Base-by-base conservation (phyloP, 2,888 invertebrate genomes). In the Gryllus longicercus region DNA sequence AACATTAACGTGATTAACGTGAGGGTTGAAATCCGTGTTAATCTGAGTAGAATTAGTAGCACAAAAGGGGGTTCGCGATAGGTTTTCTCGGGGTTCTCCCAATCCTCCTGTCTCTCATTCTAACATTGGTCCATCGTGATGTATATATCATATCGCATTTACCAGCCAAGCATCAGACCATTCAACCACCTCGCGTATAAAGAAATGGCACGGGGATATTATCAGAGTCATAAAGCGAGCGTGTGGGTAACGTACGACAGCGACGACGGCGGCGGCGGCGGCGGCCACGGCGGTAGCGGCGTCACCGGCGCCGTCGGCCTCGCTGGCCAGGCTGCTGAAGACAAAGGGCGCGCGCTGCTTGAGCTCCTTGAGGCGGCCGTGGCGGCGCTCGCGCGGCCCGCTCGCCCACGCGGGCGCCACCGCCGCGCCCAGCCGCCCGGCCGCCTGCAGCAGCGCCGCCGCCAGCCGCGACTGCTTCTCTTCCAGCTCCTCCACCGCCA, bases 261-360 rank as follows among this genome's bases (percentile, higher is more conserved):
- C 63, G 63, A 18, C 14, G 63, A 14, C 63, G 63, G 16, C 63
- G 63, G 16, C 63, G 63, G 16, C 16, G 16, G 16, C 16, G 16
- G 63, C n/a, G n/a, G 14, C 63, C 16, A 18, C 63, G 63, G 38
- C 38, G 38, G 38, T 63, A 14, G 63, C 14, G 63, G 63, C 63
- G 63, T 63, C 63, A 10, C 12, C n/a, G 63, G 14, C 63, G 14
- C 63, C 63, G 14, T n/a, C 63, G 63, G 63, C 63, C 16, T 63
- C 63, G 63, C 63, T 63, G 16, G 63, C n/a, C 16, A 63, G 63
- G 63, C 63, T 63, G 63, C n/a, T 63, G 63, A 63, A 63, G 63
- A 63, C 14, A 4, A 18, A n/a, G 16, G 63, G 63, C 14, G 63
- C 63, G 63, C 63, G 63, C n/a, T 63, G 63, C n/a, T 63, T 63